Evolutionary conservation across 2,888 invertebrate genomes (phyloP).

Genomic region (Ochropleura plecta): DNA sequence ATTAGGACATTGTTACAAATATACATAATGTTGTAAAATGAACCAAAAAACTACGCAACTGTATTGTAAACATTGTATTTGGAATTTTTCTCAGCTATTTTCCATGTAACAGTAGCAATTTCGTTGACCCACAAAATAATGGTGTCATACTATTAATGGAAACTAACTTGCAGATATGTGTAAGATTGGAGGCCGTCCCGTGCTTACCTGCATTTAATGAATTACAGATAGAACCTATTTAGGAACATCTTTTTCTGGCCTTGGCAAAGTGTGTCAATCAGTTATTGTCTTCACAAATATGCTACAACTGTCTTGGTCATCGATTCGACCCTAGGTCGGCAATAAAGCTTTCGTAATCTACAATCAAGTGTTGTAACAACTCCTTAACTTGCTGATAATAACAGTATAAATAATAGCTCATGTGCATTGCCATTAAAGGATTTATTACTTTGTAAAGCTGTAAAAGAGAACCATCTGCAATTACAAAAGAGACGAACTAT

Average conservation of each 20-base stretch:
- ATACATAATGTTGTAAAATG: constrained; percentile 32
- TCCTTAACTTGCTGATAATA: constrained; percentile 26
- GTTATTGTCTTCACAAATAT: constrained; percentile 3
- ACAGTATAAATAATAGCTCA: constrained; percentile 39
- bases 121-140: constrained; percentile 52
- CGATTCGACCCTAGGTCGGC: constrained; percentile 20
- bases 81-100: constrained; percentile 33
- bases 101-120: constrained; percentile 23
- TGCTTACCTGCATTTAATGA: background rate
- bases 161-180: background rate
- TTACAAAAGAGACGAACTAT: background rate
- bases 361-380: constrained; percentile 41
- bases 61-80: constrained; percentile 38
- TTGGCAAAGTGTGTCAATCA: constrained; percentile 29
- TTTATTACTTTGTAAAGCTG: background rate
- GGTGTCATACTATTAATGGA: constrained; percentile 6
- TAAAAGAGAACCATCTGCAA: background rate
- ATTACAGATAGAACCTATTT: background rate
- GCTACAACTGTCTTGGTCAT: constrained; percentile 7
- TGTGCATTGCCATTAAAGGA: constrained; percentile 5
- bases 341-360: constrained; percentile 26
- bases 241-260: constrained; percentile 3
- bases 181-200: background rate
- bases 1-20: background rate
- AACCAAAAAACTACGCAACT: constrained; percentile 34